Percentiles rank a stretch among this genome's conserved stretches.
These are phyloP conservation scores for Spodoptera littoralis DNA, from an alignment of 2,888 invertebrate species.

Conservation along the genomic window DNA sequence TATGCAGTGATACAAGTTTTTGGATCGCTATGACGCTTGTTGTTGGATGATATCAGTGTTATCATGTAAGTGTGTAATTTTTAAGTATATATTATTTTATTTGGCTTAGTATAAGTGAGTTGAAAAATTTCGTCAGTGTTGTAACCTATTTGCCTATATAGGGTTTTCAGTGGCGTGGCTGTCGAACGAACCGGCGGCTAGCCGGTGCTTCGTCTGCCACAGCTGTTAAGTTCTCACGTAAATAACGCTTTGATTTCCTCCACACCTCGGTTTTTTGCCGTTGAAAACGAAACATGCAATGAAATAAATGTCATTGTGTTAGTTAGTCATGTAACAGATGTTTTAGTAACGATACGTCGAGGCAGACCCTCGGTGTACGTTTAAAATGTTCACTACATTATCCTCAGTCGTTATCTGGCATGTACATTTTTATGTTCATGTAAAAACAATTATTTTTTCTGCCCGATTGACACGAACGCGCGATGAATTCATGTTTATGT, in stretches of 20 bases:
- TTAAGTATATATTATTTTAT: constrained; percentile 49
- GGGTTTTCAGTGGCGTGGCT: constrained; percentile 75
- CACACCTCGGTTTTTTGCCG: constrained; percentile 33
- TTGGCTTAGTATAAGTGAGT: constrained; percentile 58
- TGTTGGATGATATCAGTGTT: constrained; percentile 86
- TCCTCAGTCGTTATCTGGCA: constrained; percentile 40
- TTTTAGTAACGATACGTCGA: constrained; percentile 55
- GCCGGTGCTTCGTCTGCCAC: constrained; percentile 64
- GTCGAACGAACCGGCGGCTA: constrained; percentile 63
- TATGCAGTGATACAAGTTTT: constrained; percentile 84
- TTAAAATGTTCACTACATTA: constrained; percentile 45
- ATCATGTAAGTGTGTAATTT: constrained; percentile 76
- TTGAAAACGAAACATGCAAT: constrained; percentile 39
- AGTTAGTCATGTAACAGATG: constrained; percentile 66
- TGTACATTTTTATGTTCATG: constrained; percentile 39
- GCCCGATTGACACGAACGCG: constrained; percentile 1
- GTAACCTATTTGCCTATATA: constrained; percentile 83
- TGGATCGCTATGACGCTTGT: constrained; percentile 83
- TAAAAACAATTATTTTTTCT: constrained; percentile 27
- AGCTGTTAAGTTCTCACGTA: constrained; percentile 63
- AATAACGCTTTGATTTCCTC: constrained; percentile 19
- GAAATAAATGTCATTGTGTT: constrained; percentile 46
- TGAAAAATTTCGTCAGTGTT: constrained; percentile 71
- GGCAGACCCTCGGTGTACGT: constrained; percentile 48
- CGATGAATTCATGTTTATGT: constrained; percentile 12